Evolutionary conservation across 2,888 invertebrate genomes (phyloP), one percentile per base, ranked within the genome.

Genomic region (Invenusta paracnida): DNA sequence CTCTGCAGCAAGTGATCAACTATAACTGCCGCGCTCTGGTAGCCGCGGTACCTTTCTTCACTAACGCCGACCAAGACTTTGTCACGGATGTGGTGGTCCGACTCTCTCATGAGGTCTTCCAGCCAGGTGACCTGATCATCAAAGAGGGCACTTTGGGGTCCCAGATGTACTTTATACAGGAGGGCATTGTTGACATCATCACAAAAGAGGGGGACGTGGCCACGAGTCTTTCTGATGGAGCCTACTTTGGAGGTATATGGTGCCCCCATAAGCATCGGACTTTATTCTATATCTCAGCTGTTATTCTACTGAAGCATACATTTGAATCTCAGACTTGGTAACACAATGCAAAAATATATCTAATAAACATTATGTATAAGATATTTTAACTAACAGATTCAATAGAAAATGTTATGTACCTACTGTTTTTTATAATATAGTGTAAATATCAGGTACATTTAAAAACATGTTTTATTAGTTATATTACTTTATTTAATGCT

Each of bases 151-250:
- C 97, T 88, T 96, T 97, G 91, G 97, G 97, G 90, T 95, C 95
- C 90, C 97, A 97, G 93, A 97, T 97, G 97, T 97, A 96, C 93
- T 97, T 97, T 93, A 97, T 97, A 90, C 97, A 97, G 93, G 97
- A 97, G 93, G 97, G 97, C 27, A 85, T 88, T 48, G 98, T 98
- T 87, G 92, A 92, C 87, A 90, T 92, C 79, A 89, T 91, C 82
- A 91, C 96, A 83, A 89, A 90, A 30, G 96, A 96, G 91, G 97
- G 97, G 87, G 91, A 91, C 85, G 97, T 98, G 87, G 97, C 97
- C 86, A 98, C 98, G 87, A 96, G 96, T 90, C 93, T 98, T 86
- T 96, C 97, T 88, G 98, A 98, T 91, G 98, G 98, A 88, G 97
- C 97, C 88, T 98, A 98, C 93, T 98, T 98, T 92, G 98, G 98